Percentiles rank a stretch among this genome's conserved stretches.
phyloP scores from a whole-genome alignment of 2,113 vertebrate genomes.

The Cephalopholis sonnerati region DNA sequence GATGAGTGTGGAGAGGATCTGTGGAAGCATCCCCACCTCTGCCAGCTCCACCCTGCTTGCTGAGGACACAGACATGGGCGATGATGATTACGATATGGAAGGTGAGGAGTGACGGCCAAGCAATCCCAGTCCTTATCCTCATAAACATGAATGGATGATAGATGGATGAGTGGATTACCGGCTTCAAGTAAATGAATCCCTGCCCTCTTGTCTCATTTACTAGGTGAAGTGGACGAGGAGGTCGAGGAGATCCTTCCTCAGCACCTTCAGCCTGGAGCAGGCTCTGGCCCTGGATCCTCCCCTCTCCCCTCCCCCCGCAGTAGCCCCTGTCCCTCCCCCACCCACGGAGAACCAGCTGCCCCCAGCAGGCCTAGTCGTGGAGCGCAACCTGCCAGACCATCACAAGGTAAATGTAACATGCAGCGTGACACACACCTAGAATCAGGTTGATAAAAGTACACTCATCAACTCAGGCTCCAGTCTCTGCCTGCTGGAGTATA shows the following conservation, averaged over 20 bases:
- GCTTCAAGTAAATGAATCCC: background rate
- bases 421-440: background rate
- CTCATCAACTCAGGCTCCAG: background rate
- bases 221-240: slow-evolving; percentile 97
- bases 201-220: slow-evolving; percentile 8
- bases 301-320: slow-evolving; percentile 91
- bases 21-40: slow-evolving; percentile 89
- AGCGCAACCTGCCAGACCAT: slow-evolving; percentile 84
- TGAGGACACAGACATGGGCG: slow-evolving; percentile 92
- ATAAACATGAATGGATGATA: background rate
- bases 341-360: slow-evolving; percentile 86
- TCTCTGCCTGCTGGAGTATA: slow-evolving; percentile 21
- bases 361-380: slow-evolving; percentile 88
- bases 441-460: background rate
- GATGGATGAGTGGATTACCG: background rate
- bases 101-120: slow-evolving; percentile 78
- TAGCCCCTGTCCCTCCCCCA: slow-evolving; percentile 96
- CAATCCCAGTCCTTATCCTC: background rate
- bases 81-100: slow-evolving; percentile 98
- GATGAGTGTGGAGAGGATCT: slow-evolving; percentile 95
- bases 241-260: slow-evolving; percentile 95
- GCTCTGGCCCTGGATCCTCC: slow-evolving; percentile 87
- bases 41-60: slow-evolving; percentile 96
- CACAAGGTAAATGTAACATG: slow-evolving; percentile 76
- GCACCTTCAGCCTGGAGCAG: slow-evolving; percentile 90